phyloP scores from a whole-genome alignment of 2,113 vertebrate species.

The Taxidea taxus region DNA sequence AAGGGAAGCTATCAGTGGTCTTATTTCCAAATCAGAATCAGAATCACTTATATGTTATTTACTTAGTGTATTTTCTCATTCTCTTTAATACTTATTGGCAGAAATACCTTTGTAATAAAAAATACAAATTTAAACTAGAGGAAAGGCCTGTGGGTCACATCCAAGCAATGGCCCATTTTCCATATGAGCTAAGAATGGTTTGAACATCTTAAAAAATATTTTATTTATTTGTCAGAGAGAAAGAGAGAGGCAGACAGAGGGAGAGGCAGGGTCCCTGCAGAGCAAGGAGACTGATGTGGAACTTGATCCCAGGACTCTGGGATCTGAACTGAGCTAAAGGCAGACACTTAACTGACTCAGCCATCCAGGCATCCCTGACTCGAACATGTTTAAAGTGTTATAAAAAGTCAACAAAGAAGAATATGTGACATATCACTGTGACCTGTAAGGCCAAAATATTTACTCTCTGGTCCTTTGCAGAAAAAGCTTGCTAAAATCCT shows the following conservation, averaged over 20 bases:
- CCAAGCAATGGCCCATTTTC: not conserved
- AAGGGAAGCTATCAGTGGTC: not conserved
- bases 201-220: not conserved
- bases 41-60: not conserved
- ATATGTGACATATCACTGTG: not conserved
- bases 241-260: not conserved
- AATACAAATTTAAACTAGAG: not conserved
- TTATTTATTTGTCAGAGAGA: not conserved
- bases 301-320: not conserved
- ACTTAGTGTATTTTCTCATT: conserved; percentile 3
- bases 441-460: not conserved
- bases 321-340: not conserved
- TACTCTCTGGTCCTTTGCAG: not conserved
- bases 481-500: not conserved
- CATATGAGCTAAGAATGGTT: not conserved
- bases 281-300: not conserved
- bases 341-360: not conserved
- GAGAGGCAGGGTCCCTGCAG: not conserved
- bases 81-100: not conserved
- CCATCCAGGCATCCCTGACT: not conserved
- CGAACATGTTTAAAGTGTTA: not conserved
- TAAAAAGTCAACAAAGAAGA: not conserved
- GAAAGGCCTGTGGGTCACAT: not conserved
- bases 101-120: not conserved
- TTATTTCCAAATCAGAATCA: not conserved